Evolutionary conservation across 2,888 invertebrate species (phyloP), one percentile per base, ranked within the genome.

Genomic region (Meta bourneti): DNA sequence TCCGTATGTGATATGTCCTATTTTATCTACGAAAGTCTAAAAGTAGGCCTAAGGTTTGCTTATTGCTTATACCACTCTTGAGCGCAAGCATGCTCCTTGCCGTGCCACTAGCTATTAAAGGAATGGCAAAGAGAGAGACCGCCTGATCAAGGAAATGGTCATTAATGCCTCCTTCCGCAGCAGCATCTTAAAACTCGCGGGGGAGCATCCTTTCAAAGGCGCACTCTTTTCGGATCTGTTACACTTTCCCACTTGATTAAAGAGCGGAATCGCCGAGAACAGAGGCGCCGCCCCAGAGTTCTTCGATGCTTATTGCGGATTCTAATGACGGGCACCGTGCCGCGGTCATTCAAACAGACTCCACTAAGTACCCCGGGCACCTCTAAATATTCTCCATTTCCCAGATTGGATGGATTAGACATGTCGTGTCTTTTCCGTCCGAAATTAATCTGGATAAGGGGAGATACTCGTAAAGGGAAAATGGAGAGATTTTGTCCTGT

Each of bases 331-430:
- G 34, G 79, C 49, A 77, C 34, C 34, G 34, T 34, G 20, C 51
- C 51, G 75, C n/a, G 77, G 77, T 34, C n/a, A 77, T 77, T 49
- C 77, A 77, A 77, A 77, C 52, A 77, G 19, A 77, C 13, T 8
- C 16, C 19, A 77, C 71, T 19, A 8, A 69, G 52, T 13, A 20
- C 54, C n/a, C 79, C 79, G 16, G 16, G 11, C 54, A 20, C 48
- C 20, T 52, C 69, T 49, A 75, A 11, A 75, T 34, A 49, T 48
- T 52, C 51, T 78, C 78, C 84, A 84, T 84, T 84, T 75, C 84
- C 34, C 74, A 74, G 54, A 84, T 84, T 84, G 74, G 84, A 84
- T n/a, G 19, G 16, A 34, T 54, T 54, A 16, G 79, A 19, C 19
- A 7, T 7, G n/a, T 16, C 20, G 82, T 71, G 82, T 2, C 61